These are phyloP conservation scores for Microtus richardsoni DNA, from an alignment of 2,113 vertebrate species.

Conservation along the genomic window DNA sequence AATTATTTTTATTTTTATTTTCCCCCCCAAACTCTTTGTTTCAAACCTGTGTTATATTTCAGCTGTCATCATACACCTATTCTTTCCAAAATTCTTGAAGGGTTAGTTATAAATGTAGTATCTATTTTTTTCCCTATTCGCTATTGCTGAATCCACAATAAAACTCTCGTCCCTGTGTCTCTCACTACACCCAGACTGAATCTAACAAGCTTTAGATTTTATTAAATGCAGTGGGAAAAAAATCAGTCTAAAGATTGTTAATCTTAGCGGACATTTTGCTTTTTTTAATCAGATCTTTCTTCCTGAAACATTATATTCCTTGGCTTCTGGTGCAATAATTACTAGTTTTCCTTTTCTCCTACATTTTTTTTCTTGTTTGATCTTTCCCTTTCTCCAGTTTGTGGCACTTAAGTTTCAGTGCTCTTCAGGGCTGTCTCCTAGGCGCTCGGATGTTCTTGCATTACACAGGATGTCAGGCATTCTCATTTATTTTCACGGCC, in stretches of 20 bases:
- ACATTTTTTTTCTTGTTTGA: neutral
- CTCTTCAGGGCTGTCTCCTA: constrained; percentile 19
- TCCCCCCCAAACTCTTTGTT: neutral
- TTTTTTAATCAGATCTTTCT: neutral
- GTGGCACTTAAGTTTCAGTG: constrained; percentile 10
- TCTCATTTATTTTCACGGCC: constrained; percentile 56
- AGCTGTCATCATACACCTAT: neutral
- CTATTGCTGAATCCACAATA: constrained; percentile 32
- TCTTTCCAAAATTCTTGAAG: neutral
- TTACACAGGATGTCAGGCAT: constrained; percentile 14
- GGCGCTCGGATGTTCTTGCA: constrained; percentile 13
- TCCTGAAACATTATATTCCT: neutral
- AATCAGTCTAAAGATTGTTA: neutral
- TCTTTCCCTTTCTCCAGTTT: neutral
- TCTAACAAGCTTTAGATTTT: neutral
- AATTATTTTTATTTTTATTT: no score
- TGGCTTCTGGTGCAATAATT: neutral
- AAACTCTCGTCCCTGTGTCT: neutral
- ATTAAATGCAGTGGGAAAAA: neutral
- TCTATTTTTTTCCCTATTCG: neutral
- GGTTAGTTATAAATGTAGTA: neutral
- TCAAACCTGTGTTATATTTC: neutral
- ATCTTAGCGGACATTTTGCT: constrained; percentile 1
- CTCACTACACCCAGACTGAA: neutral
- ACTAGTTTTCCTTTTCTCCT: neutral